Percentiles rank a stretch among this genome's conserved stretches.
Conservation (phyloP, 2,113 vertebrate genomes). For the Desmodus rotundus region DNA sequence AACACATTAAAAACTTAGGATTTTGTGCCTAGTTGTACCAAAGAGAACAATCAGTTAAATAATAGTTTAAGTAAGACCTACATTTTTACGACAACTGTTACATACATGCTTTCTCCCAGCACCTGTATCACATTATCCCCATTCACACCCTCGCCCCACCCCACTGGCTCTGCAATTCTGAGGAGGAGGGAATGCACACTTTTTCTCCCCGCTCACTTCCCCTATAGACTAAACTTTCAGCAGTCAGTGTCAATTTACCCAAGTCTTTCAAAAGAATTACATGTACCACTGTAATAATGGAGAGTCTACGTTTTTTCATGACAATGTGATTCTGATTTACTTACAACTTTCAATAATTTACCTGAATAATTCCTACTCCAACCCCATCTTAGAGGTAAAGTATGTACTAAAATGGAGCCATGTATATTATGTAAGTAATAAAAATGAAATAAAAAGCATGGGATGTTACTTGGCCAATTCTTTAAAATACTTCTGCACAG, state of each 20-base stretch:
- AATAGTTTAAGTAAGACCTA: conserved; percentile 21
- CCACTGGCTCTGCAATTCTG: background rate
- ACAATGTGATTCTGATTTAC: background rate
- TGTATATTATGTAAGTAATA: background rate
- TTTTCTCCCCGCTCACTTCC: background rate
- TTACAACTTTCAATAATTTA: conserved; percentile 18
- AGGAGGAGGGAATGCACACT: background rate
- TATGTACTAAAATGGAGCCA: background rate
- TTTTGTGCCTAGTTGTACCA: background rate
- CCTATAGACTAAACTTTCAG: background rate
- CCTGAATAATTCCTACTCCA: background rate
- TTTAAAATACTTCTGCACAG: background rate
- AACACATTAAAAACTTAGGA: conserved; percentile 28
- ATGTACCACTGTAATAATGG: background rate
- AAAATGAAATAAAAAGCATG: conserved; percentile 9
- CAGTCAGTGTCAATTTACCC: background rate
- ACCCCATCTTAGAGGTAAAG: background rate
- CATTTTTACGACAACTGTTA: conserved; percentile 21
- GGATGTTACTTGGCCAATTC: background rate
- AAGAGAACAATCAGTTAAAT: conserved; percentile 4
- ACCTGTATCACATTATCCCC: background rate
- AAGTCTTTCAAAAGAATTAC: background rate
- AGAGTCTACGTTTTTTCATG: background rate
- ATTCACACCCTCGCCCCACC: background rate
- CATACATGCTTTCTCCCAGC: background rate